phyloP scores from a whole-genome alignment of 2,888 invertebrate species.

The Dromius quadrimaculatus region DNA sequence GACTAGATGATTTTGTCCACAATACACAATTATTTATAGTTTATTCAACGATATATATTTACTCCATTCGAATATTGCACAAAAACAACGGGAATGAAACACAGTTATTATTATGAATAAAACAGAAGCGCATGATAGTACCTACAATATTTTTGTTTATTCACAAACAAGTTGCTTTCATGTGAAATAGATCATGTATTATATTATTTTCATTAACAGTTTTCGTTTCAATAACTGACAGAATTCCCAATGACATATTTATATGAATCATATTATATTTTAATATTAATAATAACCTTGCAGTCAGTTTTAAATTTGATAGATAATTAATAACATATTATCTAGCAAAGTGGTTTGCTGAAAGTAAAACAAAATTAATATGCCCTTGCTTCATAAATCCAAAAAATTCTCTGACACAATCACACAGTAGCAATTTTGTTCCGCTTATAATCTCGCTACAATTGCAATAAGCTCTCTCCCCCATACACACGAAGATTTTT shows the following conservation, averaged over 20 bases:
- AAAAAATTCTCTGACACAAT: no score
- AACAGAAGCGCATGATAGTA: not conserved
- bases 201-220: slow-evolving; percentile 20
- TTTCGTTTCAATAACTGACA: slow-evolving; percentile 30
- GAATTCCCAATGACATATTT: slow-evolving; percentile 20
- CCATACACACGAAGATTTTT: no score
- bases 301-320: slow-evolving; percentile 23
- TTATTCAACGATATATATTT: no score
- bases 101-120: not conserved
- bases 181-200: slow-evolving; percentile 5
- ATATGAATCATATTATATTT: slow-evolving; percentile 27
- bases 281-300: slow-evolving; percentile 18
- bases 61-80: no score
- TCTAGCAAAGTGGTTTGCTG: no score
- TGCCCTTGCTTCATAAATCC: no score
- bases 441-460: no score
- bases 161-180: slow-evolving; percentile 15
- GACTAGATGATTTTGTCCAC: no score
- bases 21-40: no score
- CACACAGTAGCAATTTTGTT: no score
- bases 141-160: slow-evolving; percentile 14
- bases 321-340: slow-evolving; percentile 21
- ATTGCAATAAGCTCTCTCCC: no score
- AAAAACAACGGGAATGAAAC: not conserved
- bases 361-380: no score